These are phyloP conservation scores for Dicaeum eximium DNA, from an alignment of 2,113 vertebrate species.

Conservation along the genomic window DNA sequence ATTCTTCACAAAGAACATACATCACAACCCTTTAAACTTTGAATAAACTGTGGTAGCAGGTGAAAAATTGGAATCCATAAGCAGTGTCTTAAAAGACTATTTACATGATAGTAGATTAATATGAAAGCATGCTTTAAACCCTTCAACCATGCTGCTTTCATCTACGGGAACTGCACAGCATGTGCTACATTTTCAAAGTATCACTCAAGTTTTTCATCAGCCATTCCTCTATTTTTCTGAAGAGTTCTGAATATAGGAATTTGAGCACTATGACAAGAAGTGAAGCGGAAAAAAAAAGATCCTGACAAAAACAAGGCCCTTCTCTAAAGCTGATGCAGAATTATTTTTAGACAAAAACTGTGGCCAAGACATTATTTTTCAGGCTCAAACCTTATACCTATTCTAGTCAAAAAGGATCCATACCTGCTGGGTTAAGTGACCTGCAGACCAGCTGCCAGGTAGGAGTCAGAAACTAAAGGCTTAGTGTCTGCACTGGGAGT, in stretches of 20 bases:
- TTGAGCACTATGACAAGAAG: background rate
- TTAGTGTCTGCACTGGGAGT: background rate
- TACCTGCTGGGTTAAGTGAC: background rate
- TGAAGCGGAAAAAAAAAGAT: fast-evolving
- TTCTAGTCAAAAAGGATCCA: background rate
- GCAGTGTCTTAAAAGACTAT: background rate
- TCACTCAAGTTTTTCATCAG: background rate
- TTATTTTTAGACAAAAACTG: background rate
- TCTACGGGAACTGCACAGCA: background rate
- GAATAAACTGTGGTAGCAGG: background rate
- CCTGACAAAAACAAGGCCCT: background rate
- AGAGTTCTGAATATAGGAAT: background rate
- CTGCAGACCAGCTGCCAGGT: background rate
- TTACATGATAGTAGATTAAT: conserved; percentile 8
- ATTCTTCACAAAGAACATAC: background rate
- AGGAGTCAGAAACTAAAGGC: background rate
- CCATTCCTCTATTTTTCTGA: background rate
- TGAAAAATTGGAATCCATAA: background rate
- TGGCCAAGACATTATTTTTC: background rate
- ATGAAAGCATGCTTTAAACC: conserved; percentile 16
- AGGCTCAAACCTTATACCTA: background rate
- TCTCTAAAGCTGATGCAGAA: background rate
- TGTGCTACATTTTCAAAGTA: background rate
- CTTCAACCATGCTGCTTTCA: background rate
- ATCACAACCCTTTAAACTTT: background rate